Percentiles rank a stretch among this genome's conserved stretches.
These are phyloP conservation scores for Caprella mutica DNA, from an alignment of 2,888 invertebrate genomes.

Conservation along the genomic window DNA sequence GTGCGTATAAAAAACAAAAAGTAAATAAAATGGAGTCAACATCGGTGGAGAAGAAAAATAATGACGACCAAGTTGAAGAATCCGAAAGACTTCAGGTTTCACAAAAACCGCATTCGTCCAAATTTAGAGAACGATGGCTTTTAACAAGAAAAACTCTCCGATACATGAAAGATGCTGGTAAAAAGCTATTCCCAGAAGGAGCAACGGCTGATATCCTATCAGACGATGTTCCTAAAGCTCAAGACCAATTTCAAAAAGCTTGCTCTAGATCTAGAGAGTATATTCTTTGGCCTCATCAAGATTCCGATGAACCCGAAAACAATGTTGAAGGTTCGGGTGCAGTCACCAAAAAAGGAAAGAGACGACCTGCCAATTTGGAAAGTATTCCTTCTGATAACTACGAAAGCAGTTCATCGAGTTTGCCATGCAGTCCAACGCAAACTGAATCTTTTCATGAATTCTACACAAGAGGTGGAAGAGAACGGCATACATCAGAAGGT, in stretches of 20 bases:
- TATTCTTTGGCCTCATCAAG: slow-evolving; percentile 54
- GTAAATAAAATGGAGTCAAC: no score
- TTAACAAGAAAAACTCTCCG: slow-evolving; percentile 80
- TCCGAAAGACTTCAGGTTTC: no score
- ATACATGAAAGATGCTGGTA: slow-evolving; percentile 83
- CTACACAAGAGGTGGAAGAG: slow-evolving; percentile 3
- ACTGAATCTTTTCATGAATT: not conserved
- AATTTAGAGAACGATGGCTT: slow-evolving; percentile 60
- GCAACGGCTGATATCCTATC: slow-evolving; percentile 30
- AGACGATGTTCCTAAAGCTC: slow-evolving; percentile 67
- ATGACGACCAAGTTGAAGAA: no score
- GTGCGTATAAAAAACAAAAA: no score
- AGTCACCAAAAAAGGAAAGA: no score
- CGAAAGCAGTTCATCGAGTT: not conserved
- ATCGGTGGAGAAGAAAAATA: no score
- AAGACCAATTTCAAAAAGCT: slow-evolving; percentile 70
- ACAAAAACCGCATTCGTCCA: no score
- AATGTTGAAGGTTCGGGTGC: not conserved
- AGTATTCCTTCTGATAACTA: no score
- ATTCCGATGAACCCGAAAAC: not conserved
- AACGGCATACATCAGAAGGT: slow-evolving; percentile 9
- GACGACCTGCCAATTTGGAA: no score
- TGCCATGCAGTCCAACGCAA: slow-evolving; percentile 4
- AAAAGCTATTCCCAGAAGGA: slow-evolving; percentile 72
- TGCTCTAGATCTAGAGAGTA: slow-evolving; percentile 67